phyloP scores from a whole-genome alignment of 37 sponge, comb jelly and placozoan genomes.

The Cliona cf. orientalis region DNA sequence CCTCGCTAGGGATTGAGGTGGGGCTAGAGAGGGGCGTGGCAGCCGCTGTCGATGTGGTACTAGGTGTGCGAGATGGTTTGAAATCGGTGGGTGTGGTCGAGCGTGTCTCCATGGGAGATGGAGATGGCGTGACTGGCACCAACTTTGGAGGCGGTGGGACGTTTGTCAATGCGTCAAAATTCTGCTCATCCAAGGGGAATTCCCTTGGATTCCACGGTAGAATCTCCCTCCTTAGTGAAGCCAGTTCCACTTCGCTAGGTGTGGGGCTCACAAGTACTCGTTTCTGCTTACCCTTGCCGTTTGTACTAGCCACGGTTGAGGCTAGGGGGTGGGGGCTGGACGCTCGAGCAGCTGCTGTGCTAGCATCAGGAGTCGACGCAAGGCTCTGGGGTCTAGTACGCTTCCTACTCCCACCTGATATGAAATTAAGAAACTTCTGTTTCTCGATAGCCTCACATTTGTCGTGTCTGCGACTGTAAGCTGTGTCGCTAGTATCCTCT shows the following conservation, averaged over 20 bases:
- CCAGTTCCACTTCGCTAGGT: neutral
- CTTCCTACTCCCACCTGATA: slow-evolving; percentile 49
- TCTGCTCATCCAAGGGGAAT: slow-evolving; percentile 43
- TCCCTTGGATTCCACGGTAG: slow-evolving; percentile 59
- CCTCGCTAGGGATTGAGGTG: slow-evolving; percentile 27
- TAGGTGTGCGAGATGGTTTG: slow-evolving; percentile 9
- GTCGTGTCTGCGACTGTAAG: slow-evolving; percentile 32
- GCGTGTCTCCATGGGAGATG: neutral
- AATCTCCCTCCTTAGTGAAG: neutral
- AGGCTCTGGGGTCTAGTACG: slow-evolving; percentile 19
- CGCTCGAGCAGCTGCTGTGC: neutral
- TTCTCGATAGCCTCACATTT: slow-evolving; percentile 63
- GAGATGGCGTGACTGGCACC: neutral
- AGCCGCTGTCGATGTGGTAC: slow-evolving; percentile 1
- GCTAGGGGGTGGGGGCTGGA: neutral
- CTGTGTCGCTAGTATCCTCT: slow-evolving; percentile 44
- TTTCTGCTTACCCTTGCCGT: neutral
- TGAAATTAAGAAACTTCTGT: slow-evolving; percentile 62
- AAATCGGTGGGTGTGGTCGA: neutral
- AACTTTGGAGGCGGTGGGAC: slow-evolving; percentile 47
- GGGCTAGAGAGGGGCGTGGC: slow-evolving; percentile 25
- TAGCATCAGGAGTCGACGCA: slow-evolving; percentile 5
- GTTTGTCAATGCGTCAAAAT: slow-evolving; percentile 30
- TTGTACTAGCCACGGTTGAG: neutral
- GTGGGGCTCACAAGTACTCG: neutral